phyloP scores from a whole-genome alignment of 2,113 vertebrate species.

The Rattus rattus region DNA sequence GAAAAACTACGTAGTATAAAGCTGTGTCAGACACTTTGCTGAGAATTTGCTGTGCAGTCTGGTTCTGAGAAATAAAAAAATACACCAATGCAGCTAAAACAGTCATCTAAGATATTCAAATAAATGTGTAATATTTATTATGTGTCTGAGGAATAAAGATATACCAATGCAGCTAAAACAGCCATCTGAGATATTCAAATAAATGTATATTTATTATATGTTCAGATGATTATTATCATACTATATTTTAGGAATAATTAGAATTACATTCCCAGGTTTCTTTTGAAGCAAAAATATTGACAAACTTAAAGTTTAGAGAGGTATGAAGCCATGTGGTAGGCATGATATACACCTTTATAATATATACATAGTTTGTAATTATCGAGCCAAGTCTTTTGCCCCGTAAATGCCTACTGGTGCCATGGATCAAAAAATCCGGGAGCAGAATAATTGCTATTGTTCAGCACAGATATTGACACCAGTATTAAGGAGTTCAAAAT shows the following conservation, averaged over 20 bases:
- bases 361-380: neutral
- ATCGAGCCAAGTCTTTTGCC: constrained; percentile 53
- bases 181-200: no score
- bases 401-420: neutral
- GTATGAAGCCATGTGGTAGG: neutral
- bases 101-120: neutral
- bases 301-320: constrained; percentile 9
- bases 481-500: neutral
- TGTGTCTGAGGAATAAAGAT: neutral
- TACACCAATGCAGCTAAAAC: neutral
- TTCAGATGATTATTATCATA: neutral
- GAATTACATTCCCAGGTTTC: neutral
- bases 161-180: no score
- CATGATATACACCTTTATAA: neutral
- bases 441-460: neutral
- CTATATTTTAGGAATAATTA: neutral
- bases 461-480: neutral
- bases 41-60: constrained; percentile 9
- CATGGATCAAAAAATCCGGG: neutral
- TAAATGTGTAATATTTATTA: neutral
- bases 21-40: constrained; percentile 12
- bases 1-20: constrained; percentile 16
- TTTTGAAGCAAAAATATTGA: neutral
- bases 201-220: neutral
- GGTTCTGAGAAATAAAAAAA: neutral